Evolutionary conservation across 2,797 vertebrate species (phyloP).

Genomic region (Etheostoma nigrum): DNA sequence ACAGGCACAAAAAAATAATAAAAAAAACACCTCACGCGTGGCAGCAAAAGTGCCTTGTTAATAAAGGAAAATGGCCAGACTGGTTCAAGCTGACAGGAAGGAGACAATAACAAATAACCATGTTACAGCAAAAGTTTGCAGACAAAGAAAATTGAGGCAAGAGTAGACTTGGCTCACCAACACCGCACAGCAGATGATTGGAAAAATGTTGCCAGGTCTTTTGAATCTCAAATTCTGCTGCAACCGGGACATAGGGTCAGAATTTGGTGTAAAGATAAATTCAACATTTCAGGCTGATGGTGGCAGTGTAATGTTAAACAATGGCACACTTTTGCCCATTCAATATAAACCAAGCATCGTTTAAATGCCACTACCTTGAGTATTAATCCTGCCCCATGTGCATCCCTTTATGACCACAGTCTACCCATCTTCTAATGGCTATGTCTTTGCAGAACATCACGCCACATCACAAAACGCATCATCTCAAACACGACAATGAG

Average conservation of each 20-base stretch:
- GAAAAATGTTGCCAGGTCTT: neutral
- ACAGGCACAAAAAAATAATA: neutral
- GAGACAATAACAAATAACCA: neutral
- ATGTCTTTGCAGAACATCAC: neutral
- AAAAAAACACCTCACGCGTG: no score
- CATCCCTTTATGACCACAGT: neutral
- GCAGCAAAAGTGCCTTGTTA: neutral
- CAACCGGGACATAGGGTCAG: neutral
- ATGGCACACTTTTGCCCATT: neutral
- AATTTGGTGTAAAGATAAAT: constrained; percentile 2
- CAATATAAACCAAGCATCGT: neutral
- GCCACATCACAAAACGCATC: neutral
- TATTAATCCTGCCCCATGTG: neutral
- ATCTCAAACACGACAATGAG: neutral
- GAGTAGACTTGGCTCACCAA: neutral
- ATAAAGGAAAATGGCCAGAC: neutral
- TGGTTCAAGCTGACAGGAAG: constrained; percentile 7
- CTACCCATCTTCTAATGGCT: neutral
- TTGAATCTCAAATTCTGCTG: neutral
- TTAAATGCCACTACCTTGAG: neutral
- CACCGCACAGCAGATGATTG: neutral
- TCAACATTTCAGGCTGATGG: neutral
- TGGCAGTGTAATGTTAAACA: neutral
- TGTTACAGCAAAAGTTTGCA: neutral
- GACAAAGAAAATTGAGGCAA: neutral